A percentile compares a stretch with the other conserved stretches of the same genome.
These are phyloP conservation scores for Sebastolobus altivelis DNA, from an alignment of 2,797 vertebrate genomes.

Conservation along the genomic window DNA sequence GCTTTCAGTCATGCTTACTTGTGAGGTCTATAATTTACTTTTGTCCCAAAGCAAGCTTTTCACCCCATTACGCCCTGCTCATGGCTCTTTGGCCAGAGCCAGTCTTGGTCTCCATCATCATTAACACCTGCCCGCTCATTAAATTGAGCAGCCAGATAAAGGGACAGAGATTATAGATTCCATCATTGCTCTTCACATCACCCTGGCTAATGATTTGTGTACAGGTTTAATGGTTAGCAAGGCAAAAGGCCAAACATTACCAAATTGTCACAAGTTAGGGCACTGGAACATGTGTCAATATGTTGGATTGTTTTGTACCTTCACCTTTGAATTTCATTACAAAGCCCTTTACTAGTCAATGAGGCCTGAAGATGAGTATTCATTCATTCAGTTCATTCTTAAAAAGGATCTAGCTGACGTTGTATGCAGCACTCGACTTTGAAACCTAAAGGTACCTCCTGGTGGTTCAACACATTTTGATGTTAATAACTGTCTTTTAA, in stretches of 20 bases:
- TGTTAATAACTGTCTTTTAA: background rate
- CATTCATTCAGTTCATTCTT: conserved; percentile 17
- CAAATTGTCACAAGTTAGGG: conserved; percentile 28
- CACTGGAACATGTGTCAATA: conserved; percentile 37
- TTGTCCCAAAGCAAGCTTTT: conserved; percentile 82
- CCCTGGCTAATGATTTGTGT: conserved; percentile 65
- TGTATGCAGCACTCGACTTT: background rate
- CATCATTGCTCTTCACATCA: conserved; percentile 55
- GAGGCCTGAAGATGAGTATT: conserved; percentile 35
- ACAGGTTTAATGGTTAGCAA: conserved; percentile 60
- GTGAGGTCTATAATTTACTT: conserved; percentile 78
- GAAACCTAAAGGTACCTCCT: background rate
- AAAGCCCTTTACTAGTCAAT: conserved; percentile 32
- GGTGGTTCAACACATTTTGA: background rate
- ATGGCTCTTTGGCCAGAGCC: conserved; percentile 66
- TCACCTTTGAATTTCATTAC: conserved; percentile 47
- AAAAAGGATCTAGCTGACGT: conserved; percentile 3
- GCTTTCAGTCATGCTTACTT: conserved; percentile 76
- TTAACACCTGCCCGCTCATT: conserved; percentile 81
- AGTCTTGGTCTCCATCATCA: conserved; percentile 79
- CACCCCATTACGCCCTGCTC: conserved; percentile 79
- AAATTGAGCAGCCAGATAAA: conserved; percentile 72
- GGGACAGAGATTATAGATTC: conserved; percentile 72
- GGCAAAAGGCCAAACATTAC: conserved; percentile 51
- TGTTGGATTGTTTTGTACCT: conserved; percentile 45